Evolutionary conservation across 1,140 invertebrate genomes (phyloP), one percentile per base, ranked within the genome.

Genomic region (Neodiprion virginianus): DNA sequence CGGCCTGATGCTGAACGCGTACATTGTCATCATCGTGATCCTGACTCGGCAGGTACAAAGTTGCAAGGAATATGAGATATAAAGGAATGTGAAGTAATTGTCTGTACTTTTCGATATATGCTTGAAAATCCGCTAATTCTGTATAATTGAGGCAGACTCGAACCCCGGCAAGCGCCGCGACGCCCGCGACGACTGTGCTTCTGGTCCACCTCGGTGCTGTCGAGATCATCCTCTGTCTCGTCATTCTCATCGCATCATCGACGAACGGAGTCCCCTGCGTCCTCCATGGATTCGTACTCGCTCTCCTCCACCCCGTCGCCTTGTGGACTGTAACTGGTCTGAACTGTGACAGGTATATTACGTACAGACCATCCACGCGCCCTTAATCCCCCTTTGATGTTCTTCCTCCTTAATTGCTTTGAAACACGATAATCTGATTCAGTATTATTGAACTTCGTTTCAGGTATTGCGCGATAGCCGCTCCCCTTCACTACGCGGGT

Each of bases 281-380:
- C 0, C 82, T 93, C 0, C 90, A 92, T 71, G 92, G 92, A 48
- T 93, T 92, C 79, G 82, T 95, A 1, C 89, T 94, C 75, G 92
- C 92, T 8, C 88, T 94, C 0, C 86, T 96, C 12, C 94, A 95
- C 79, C 93, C 94, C 0, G 88, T 95, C 48, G 91, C 93, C 14
- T 88, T 95, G 48, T 96, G 94, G 94, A 95, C 94, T 1, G 91
- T 96, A 3, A 94, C 94, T 73, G 94, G 94, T 28, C 87, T 95
- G 61, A 95, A 95, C 81, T 94, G 93, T 77, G 94, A 95, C 86
- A 90, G 94, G 87, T 86, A 68, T 77, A 61, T 74, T 21, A 21
- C 0, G 65, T 66, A 28, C 49, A 17, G 67, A 69, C 10, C 67
- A 12, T 69, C 10, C 23, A 14, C 10, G 67, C 12, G 17, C 68